Evolutionary conservation across 2,797 vertebrate species (phyloP).

Genomic region (Pelochelys cantorii): DNA sequence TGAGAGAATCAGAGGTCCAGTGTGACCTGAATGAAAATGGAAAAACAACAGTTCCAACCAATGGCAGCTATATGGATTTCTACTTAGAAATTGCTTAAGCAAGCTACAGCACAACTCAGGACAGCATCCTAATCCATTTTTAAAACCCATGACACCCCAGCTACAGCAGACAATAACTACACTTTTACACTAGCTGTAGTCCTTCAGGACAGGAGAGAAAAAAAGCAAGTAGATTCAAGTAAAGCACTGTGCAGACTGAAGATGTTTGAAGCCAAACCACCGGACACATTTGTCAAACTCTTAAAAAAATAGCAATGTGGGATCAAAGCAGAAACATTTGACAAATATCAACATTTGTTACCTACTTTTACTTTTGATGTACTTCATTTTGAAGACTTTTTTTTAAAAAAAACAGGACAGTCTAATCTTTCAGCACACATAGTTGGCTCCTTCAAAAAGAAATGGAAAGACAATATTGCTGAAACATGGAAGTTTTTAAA

Average conservation of each 20-base stretch:
- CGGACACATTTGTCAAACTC: conserved; percentile 85
- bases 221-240: conserved; percentile 74
- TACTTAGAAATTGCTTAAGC: conserved; percentile 28
- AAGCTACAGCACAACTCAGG: conserved; percentile 3
- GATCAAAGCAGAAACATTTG: conserved; percentile 86
- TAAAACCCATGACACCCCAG: conserved; percentile 34
- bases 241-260: conserved; percentile 79
- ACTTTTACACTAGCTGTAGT: conserved; percentile 20
- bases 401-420: conserved; percentile 66
- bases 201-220: conserved; percentile 53
- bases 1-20: not conserved
- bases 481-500: conserved; percentile 68
- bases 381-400: conserved; percentile 76
- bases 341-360: conserved; percentile 88
- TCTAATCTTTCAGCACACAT: conserved; percentile 80
- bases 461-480: conserved; percentile 63
- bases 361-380: conserved; percentile 87
- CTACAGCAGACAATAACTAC: conserved; percentile 45
- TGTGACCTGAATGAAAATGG: not conserved
- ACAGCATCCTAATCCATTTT: conserved; percentile 6
- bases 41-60: conserved; percentile 39
- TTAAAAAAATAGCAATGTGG: conserved; percentile 82
- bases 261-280: conserved; percentile 83
- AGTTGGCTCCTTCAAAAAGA: conserved; percentile 75
- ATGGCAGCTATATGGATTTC: not conserved